Base-by-base conservation (phyloP, 30 jellyfish, hydroid and myxozoan species). In the Hydra vulgaris region DNA sequence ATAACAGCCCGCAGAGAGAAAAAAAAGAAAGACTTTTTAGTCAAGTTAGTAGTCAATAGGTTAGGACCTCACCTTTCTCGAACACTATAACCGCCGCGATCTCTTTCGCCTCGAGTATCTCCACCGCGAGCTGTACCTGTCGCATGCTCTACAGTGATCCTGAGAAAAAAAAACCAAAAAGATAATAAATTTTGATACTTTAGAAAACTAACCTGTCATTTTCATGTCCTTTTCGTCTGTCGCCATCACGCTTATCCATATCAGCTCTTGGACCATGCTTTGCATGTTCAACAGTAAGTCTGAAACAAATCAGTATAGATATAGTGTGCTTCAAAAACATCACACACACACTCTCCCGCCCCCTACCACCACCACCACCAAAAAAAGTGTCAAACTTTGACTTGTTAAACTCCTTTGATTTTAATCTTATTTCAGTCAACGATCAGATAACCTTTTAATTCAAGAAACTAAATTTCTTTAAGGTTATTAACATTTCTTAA, bases 71-170 rank as follows among this genome's bases (percentile, higher is more conserved):
- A 22, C 21, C 66, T 21, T 75, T 70, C 83, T 17, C 85, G 79
- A 78, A 76, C 80, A 53, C 54, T 77, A 78, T 54, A 26, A 16
- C 85, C 80, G 26, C 85, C 79, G 23, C 84, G 21, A 18, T 78
- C 85, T 53, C 85, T 78, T 19, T 22, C 25, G 26, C 82, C 85
- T 0, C 85, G 79, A 27, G 79, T 40, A 78, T 77, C 78, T 20
- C 85, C 85, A 23, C 79, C 85, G 52, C 85, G 27, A 20, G 85
- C 79, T 52, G 85, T 78, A 27, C 85, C 85, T 20, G 85, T 78
- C 54, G 85, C 85, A 78, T 78, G 78, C 54, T 78, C 85, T 27
- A 78, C 85, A 20, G 85, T 78, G 22, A 78, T 18, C 79, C 85
- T 78, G 78, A 3, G 25, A 27, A 74, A 23, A 25, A 12, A 12